These are phyloP conservation scores for Nomada fabriciana DNA, from an alignment of 2,888 invertebrate species.

Conservation along the genomic window DNA sequence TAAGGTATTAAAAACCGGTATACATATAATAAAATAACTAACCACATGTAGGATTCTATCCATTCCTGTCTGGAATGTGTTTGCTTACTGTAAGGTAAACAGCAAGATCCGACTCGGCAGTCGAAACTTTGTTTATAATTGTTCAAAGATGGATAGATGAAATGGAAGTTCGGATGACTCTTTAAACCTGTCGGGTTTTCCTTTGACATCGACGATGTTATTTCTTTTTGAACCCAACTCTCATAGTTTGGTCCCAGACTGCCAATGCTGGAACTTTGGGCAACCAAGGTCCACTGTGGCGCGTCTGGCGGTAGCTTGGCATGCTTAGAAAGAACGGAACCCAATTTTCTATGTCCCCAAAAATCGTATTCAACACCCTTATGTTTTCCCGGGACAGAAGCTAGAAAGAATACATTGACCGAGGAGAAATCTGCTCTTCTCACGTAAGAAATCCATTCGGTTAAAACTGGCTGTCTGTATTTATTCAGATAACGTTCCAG, in stretches of 20 bases:
- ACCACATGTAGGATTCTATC: constrained; percentile 92
- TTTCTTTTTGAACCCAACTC: constrained; percentile 92
- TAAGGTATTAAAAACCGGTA: background rate
- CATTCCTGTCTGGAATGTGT: constrained; percentile 94
- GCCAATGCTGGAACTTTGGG: constrained; percentile 97
- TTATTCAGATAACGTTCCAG: constrained; percentile 91
- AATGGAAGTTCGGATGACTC: constrained; percentile 86
- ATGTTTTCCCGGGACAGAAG: constrained; percentile 94
- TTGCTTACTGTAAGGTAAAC: constrained; percentile 93
- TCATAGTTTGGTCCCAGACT: constrained; percentile 89
- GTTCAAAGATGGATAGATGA: constrained; percentile 92
- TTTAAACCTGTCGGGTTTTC: constrained; percentile 86
- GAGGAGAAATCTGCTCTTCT: constrained; percentile 92
- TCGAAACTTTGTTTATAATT: constrained; percentile 95
- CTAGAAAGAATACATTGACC: constrained; percentile 93
- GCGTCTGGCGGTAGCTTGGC: constrained; percentile 86
- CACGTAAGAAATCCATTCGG: constrained; percentile 91
- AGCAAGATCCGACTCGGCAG: constrained; percentile 93
- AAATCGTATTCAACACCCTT: constrained; percentile 84
- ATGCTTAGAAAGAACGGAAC: constrained; percentile 86
- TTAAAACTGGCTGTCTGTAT: constrained; percentile 89
- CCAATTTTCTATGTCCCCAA: constrained; percentile 87
- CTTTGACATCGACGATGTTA: constrained; percentile 88
- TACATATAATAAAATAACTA: constrained; percentile 79
- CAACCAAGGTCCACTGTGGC: constrained; percentile 89